Evolutionary conservation across 2,113 vertebrate genomes (phyloP).

Genomic region (Leuciscus idus): DNA sequence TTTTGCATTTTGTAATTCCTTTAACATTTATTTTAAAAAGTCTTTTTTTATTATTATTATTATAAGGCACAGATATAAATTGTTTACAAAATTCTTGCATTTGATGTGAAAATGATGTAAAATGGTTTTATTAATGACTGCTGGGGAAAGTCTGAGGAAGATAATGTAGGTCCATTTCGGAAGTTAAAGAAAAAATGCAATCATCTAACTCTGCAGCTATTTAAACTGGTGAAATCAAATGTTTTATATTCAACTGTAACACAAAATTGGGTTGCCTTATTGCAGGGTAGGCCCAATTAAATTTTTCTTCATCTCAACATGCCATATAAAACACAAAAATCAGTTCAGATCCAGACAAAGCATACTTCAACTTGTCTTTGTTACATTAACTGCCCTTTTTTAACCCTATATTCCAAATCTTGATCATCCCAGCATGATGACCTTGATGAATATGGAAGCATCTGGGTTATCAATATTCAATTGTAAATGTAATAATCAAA

Average conservation of each 20-base stretch:
- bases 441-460: slow-evolving; percentile 67
- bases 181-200: neutral
- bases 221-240: neutral
- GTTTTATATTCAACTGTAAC: neutral
- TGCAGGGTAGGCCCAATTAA: slow-evolving; percentile 62
- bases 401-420: slow-evolving; percentile 77
- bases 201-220: neutral
- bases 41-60: too few relatives aligned
- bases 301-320: slow-evolving; percentile 67
- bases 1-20: too few relatives aligned
- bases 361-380: slow-evolving; percentile 74
- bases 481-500: too few relatives aligned
- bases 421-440: slow-evolving; percentile 77
- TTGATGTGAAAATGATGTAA: too few relatives aligned
- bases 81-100: too few relatives aligned
- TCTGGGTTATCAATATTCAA: too few relatives aligned
- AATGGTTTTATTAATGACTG: too few relatives aligned
- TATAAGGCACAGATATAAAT: too few relatives aligned
- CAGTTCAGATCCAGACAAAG: slow-evolving; percentile 73
- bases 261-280: slow-evolving; percentile 63
- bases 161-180: neutral
- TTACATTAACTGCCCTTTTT: slow-evolving; percentile 76
- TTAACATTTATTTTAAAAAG: too few relatives aligned
- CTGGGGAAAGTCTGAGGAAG: neutral
- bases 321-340: slow-evolving; percentile 69